A percentile compares a stretch with the other conserved stretches of the same genome.
phyloP scores from a whole-genome alignment of 2,888 invertebrate species.

The Serripes groenlandicus region DNA sequence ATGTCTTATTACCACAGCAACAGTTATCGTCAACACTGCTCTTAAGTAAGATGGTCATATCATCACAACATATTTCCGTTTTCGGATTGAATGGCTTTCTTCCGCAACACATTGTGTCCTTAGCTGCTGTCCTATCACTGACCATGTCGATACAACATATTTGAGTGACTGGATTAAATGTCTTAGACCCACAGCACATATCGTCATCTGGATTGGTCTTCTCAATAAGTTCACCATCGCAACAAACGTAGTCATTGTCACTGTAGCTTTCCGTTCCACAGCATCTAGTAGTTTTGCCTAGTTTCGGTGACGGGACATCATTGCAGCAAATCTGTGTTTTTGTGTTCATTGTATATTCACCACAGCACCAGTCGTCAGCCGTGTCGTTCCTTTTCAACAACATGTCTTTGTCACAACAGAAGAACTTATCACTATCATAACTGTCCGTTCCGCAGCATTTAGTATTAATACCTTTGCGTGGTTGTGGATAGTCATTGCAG shows the following conservation, averaged over 20 bases:
- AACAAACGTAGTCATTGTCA: constrained; percentile 35
- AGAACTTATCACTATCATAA: constrained; percentile 49
- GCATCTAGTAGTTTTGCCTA: constrained; percentile 41
- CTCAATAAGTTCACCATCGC: constrained; percentile 38
- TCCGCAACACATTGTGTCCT: constrained; percentile 49
- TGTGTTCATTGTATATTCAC: constrained; percentile 53
- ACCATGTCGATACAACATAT: constrained; percentile 52
- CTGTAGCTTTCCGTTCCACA: constrained; percentile 48
- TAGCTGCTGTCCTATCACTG: constrained; percentile 29
- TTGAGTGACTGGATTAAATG: constrained; percentile 49
- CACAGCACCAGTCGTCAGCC: constrained; percentile 57
- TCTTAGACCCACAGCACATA: constrained; percentile 48
- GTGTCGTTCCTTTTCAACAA: constrained; percentile 23
- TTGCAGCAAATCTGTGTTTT: constrained; percentile 52
- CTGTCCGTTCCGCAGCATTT: constrained; percentile 58
- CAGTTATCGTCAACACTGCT: constrained; percentile 51
- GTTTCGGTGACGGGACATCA: constrained; percentile 35
- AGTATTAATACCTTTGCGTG: constrained; percentile 38
- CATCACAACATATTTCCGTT: constrained; percentile 57
- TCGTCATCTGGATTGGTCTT: constrained; percentile 43
- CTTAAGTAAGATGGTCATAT: constrained; percentile 45
- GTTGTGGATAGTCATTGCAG: constrained; percentile 55
- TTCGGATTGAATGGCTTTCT: constrained; percentile 31
- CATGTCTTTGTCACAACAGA: constrained; percentile 53
- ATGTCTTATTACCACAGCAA: constrained; percentile 55